These are phyloP conservation scores for Anas capensis DNA, from an alignment of 2,797 vertebrate species.

Conservation along the genomic window DNA sequence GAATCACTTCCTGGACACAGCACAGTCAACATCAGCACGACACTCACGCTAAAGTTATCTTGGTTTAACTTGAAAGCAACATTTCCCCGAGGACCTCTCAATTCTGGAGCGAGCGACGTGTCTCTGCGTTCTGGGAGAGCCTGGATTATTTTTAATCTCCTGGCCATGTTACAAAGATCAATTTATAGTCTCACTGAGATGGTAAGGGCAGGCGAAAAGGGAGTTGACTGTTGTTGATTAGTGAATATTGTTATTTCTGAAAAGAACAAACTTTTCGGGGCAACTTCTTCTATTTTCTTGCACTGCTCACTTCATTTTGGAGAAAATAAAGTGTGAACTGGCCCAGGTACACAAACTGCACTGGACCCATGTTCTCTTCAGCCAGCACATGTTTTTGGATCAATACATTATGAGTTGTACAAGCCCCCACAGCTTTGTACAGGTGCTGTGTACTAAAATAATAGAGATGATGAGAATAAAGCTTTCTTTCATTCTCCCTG, in stretches of 20 bases:
- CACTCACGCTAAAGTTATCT: constrained; percentile 21
- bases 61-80: constrained; percentile 35
- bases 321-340: neutral
- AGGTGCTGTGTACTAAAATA: neutral
- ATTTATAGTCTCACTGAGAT: constrained; percentile 42
- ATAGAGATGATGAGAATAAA: neutral
- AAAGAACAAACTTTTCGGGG: neutral
- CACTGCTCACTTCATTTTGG: neutral
- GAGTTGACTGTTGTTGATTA: neutral
- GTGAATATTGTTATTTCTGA: neutral
- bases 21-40: neutral
- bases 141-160: constrained; percentile 46
- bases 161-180: constrained; percentile 20
- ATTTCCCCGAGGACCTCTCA: constrained; percentile 23
- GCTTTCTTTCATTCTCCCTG: neutral
- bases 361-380: neutral
- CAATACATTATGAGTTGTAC: neutral
- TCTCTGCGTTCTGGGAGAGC: neutral
- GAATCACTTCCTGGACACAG: neutral
- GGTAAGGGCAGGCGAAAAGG: neutral
- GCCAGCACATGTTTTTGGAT: neutral
- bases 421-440: neutral
- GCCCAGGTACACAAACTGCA: neutral
- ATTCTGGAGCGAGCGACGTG: accelerated
- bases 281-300: neutral